Evolutionary conservation across 2,113 vertebrate species (phyloP).

Genomic region (Oreocharis arfaki): DNA sequence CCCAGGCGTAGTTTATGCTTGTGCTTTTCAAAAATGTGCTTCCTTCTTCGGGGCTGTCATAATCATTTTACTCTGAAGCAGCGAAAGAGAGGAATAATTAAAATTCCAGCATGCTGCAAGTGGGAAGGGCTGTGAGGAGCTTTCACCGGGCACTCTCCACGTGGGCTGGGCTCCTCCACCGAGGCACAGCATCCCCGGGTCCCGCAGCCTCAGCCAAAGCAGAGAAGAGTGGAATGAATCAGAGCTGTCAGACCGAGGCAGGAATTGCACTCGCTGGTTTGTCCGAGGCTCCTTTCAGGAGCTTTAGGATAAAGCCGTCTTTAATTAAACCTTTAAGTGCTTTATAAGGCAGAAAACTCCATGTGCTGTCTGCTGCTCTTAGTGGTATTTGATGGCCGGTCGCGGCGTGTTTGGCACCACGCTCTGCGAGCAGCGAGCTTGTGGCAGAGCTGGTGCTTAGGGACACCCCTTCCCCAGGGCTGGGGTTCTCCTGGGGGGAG

Average conservation of each 20-base stretch:
- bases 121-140: not conserved
- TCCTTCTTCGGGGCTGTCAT: not conserved
- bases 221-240: not conserved
- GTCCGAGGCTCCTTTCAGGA: not conserved
- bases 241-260: not conserved
- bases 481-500: not conserved
- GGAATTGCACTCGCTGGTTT: not conserved
- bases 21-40: not conserved
- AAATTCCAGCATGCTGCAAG: not conserved
- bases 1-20: not conserved
- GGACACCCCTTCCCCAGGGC: not conserved
- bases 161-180: not conserved
- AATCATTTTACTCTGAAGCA: not conserved
- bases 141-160: not conserved
- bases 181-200: not conserved
- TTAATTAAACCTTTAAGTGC: constrained; percentile 64
- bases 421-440: not conserved
- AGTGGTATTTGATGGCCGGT: not conserved
- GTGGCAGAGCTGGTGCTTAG: not conserved
- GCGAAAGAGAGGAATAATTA: not conserved
- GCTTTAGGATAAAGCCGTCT: constrained; percentile 47
- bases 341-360: constrained; percentile 34
- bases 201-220: not conserved
- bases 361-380: constrained; percentile 21
- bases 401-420: rapidly evolving